Evolutionary conservation across 2,888 invertebrate species (phyloP), one percentile per base, ranked within the genome.

Genomic region (Agrilus mali): DNA sequence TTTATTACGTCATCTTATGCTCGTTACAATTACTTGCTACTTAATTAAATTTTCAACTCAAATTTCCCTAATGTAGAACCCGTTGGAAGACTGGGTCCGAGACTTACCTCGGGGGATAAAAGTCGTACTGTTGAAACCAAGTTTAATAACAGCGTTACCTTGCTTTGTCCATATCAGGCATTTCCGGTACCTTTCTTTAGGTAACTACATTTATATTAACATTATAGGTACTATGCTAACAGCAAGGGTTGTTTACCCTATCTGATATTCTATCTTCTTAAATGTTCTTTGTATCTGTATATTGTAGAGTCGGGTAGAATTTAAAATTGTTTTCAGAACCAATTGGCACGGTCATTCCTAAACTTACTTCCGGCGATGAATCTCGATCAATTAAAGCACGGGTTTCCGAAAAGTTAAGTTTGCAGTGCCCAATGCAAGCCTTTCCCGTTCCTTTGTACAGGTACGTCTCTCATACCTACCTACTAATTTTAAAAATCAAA

Each of bases 61-160:
- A 40, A 43, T 38, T 45, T 33, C 31, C 36, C 44, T 50, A 44
- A 10, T 43, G 36, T 65, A 82, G 82, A 86, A 73, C 86, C 86
- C 55, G 77, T 85, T 69, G 82, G 82, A 68, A 81, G 80, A 64
- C 80, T 82, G 48, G 74, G 77, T 52, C 83, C 83, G 50, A 82
- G 80, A 55, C 60, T 70, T 46, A 64, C 68, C 4, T 64, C 61
- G 33, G 60, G 63, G 22, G 64, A 63, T 45, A 56, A 58, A 44
- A 60, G 57, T 33, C 41, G 45, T 32, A 32, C 46, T 2, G 38
- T 41, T 31, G 53, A 68, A 67, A 67, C 51, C 66, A 67, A n/a
- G 63, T 66, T 41, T 62, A 17, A n/a, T 33, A 17, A 45, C 36
- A 44, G 53, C 56, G 27, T 74, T 50, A 75, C 79, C 12, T 58